Evolutionary conservation across 2,797 vertebrate species (phyloP), one percentile per base, ranked within the genome.

Genomic region (Lateolabrax maculatus): DNA sequence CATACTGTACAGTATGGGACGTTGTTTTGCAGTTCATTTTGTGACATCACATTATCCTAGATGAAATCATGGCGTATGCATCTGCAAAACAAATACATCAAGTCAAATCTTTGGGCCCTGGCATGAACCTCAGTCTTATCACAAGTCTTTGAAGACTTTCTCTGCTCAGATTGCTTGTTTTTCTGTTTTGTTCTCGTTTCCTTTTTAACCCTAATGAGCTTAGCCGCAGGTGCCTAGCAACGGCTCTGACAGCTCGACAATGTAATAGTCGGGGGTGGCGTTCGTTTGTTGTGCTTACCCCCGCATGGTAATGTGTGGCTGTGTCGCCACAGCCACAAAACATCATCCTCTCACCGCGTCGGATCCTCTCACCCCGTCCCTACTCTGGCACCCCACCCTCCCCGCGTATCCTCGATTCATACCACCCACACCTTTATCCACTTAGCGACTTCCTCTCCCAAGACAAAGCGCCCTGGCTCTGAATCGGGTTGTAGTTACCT

Each of bases 141-240:
- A 53, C 13, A 57, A 65, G 49, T 68, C 73, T 77, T 58, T 71
- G 53, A 79, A 58, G 49, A 60, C 44, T 48, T 67, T 64, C 67
- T 51, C 5, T 39, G 9, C 41, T 75, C 62, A 51, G 74, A 85
- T 62, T 69, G 51, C 39, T 61, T 69, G 70, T 78, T 87, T 78
- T 87, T 85, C 79, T 77, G 21, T 73, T 84, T 75, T 41, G 58
- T 78, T 57, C 79, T 71, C 18, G 9, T 83, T 84, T 89, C 84
- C 88, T 85, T 87, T 91, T 84, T 84, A 85, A 75, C 79, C 80
- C 70, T 90, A 93, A 93, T 91, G 91, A 93, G 93, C 91, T 92
- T 83, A 84, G 84, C 75, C 16, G 44, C 85, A 75, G 86, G 89
- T 81, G 89, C 90, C 81, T 88, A 92, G 93, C 91, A 94, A 94